These are phyloP conservation scores for Lagenorhynchus albirostris DNA, from an alignment of 2,113 vertebrate species.

Conservation along the genomic window DNA sequence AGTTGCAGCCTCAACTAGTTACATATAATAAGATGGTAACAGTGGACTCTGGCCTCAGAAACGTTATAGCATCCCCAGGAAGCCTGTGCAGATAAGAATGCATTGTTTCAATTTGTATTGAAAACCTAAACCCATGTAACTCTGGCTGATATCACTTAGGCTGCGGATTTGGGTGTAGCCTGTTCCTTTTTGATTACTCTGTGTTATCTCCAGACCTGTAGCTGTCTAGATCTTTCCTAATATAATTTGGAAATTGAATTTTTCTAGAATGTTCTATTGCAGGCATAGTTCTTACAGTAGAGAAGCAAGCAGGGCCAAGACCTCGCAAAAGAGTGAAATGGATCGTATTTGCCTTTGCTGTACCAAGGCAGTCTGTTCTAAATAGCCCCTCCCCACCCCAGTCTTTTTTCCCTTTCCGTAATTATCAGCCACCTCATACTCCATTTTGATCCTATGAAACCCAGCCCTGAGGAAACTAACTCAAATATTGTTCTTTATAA, in stretches of 20 bases:
- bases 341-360: neutral
- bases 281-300: neutral
- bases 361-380: neutral
- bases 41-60: neutral
- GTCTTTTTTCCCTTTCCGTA: neutral
- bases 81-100: neutral
- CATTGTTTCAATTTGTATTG: neutral
- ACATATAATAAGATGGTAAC: neutral
- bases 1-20: neutral
- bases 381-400: neutral
- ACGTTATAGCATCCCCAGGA: neutral
- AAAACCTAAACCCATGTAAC: neutral
- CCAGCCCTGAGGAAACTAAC: neutral
- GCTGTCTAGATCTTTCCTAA: neutral
- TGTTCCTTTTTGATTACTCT: neutral
- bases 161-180: neutral
- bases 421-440: neutral
- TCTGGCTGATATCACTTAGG: neutral
- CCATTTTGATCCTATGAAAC: neutral
- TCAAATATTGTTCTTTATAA: neutral
- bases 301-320: neutral
- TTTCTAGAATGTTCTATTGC: neutral
- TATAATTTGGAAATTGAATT: neutral
- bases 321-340: neutral
- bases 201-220: neutral